Evolutionary conservation across 2,113 vertebrate species (phyloP), one percentile per base, ranked within the genome.

Genomic region (Epinephelus cyanopodus): DNA sequence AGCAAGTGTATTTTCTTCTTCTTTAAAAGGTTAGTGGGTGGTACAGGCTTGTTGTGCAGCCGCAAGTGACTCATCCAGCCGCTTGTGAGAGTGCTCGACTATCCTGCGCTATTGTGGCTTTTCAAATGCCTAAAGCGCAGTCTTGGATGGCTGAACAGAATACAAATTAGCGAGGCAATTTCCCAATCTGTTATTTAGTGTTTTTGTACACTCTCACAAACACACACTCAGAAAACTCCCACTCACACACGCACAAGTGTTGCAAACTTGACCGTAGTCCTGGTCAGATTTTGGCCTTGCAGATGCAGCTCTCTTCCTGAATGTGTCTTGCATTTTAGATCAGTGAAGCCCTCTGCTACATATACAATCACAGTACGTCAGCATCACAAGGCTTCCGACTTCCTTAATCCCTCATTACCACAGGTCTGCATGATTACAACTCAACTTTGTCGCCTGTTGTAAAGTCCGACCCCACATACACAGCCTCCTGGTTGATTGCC

Each of bases 101-200:
- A n/a, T 87, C 63, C 64, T 69, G 54, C n/a, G n/a, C 72, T 79
- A 58, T 74, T 81, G 57, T 82, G 81, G 77, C 74, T 78, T 86
- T 60, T 74, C 15, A 74, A 50, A 65, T 58, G 76, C 82, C 61
- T 72, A 47, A 53, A 75, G 74, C 75, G 4, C 23, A 13, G 56
- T 72, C 50, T 82, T 70, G 81, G 78, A 80, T 74, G 73, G 65
- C 48, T 77, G 45, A 85, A 72, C 74, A 65, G 73, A 83, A 79
- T 72, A 64, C 54, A 74, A 79, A 84, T 84, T 74, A 74, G 66
- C 21, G 21, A 75, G 70, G 77, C 58, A 47, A 69, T 89, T 87
- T 87, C 72, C 63, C 72, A 75, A 84, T 91, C 80, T 91, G 74
- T 83, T 90, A 66, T 89, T 83, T 76, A 47, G 62, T 67, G 79